Evolutionary conservation across 1,140 invertebrate genomes (phyloP).

Genomic region (Danaus plexippus): DNA sequence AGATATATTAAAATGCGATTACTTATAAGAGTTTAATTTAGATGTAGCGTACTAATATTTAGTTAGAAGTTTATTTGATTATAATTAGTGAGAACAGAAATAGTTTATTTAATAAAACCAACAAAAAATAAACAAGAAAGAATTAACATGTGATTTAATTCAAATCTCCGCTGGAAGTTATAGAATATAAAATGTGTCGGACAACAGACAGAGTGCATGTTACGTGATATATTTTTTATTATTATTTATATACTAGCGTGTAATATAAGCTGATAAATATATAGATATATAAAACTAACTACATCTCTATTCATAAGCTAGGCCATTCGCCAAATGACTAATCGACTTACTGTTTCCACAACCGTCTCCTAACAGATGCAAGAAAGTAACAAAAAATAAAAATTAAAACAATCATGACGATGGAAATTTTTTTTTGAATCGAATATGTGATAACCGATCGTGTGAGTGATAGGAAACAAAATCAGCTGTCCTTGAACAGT

Average conservation of each 20-base stretch:
- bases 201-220: slow-evolving; percentile 17
- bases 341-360: slow-evolving; percentile 71
- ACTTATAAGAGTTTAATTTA: slow-evolving; percentile 6
- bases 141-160: slow-evolving; percentile 13
- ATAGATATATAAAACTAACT: slow-evolving; percentile 37
- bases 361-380: slow-evolving; percentile 71
- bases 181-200: slow-evolving; percentile 10
- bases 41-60: slow-evolving; percentile 3
- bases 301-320: slow-evolving; percentile 58
- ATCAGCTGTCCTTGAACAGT: slow-evolving; percentile 14
- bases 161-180: slow-evolving; percentile 12
- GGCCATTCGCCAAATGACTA: slow-evolving; percentile 62
- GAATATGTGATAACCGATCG: slow-evolving; percentile 24
- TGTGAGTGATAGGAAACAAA: slow-evolving; percentile 22
- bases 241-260: slow-evolving; percentile 11
- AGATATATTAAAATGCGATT: too few species aligned
- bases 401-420: slow-evolving; percentile 60
- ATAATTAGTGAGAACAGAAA: not conserved
- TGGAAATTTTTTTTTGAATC: slow-evolving; percentile 35
- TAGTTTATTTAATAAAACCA: slow-evolving; percentile 7
- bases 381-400: slow-evolving; percentile 63
- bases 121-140: slow-evolving; percentile 12
- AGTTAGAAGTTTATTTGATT: slow-evolving; percentile 6
- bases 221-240: slow-evolving; percentile 4
- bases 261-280: slow-evolving; percentile 15